Percentiles rank a stretch among this genome's conserved stretches.
These are phyloP conservation scores for Lepisosteus osseus DNA, from an alignment of 2,113 vertebrate species.

Conservation along the genomic window DNA sequence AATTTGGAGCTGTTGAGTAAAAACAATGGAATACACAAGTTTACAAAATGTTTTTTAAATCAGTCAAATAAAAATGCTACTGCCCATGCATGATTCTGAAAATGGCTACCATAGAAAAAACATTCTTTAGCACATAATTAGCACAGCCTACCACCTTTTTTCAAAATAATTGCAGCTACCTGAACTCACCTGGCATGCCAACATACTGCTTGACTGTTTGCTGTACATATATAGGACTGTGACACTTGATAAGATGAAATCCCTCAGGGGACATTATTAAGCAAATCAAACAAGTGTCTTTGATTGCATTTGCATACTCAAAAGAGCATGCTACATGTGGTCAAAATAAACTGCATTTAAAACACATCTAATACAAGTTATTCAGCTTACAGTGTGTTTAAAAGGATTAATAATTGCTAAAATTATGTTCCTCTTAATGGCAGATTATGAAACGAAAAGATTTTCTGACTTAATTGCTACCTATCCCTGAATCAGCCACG, in stretches of 20 bases:
- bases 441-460: conserved; percentile 51
- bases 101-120: no score
- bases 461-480: conserved; percentile 64
- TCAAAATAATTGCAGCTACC: not conserved
- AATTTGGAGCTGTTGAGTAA: not conserved
- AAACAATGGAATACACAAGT: not conserved
- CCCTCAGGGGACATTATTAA: conserved; percentile 9
- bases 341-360: conserved; percentile 16
- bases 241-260: not conserved
- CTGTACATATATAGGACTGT: not conserved
- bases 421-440: conserved; percentile 69
- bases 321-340: conserved; percentile 13
- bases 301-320: conserved; percentile 27
- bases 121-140: no score
- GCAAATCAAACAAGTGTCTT: conserved; percentile 20
- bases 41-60: no score
- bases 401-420: conserved; percentile 67
- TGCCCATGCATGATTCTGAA: no score
- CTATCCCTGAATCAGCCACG: conserved; percentile 66
- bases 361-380: conserved; percentile 10
- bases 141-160: no score
- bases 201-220: not conserved
- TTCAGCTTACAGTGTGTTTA: conserved; percentile 38
- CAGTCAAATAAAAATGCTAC: no score
- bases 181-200: not conserved